phyloP scores from a whole-genome alignment of 1,140 invertebrate species.

The Solen grandis region DNA sequence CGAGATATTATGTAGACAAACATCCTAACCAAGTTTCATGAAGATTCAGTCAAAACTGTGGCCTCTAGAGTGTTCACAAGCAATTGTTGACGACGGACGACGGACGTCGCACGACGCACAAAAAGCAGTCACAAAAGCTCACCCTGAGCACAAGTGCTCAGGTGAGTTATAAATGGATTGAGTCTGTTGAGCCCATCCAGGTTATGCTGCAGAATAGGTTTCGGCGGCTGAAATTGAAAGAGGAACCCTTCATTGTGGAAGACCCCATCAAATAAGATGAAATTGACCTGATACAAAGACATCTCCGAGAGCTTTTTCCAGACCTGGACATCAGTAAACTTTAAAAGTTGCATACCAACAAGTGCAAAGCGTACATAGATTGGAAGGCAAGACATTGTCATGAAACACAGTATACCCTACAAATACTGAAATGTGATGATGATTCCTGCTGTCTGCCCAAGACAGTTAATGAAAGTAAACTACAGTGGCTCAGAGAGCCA shows the following conservation, averaged over 20 bases:
- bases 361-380: background rate
- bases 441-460: background rate
- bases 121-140: too few species aligned
- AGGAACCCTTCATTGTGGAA: constrained; percentile 3
- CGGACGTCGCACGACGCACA: too few species aligned
- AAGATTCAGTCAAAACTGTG: too few species aligned
- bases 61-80: too few species aligned
- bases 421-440: constrained; percentile 33
- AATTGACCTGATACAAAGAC: constrained; percentile 5
- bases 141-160: too few species aligned
- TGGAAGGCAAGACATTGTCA: constrained; percentile 40
- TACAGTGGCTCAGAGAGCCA: constrained; percentile 24
- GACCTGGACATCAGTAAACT: constrained; percentile 22
- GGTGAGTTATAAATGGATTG: constrained; percentile 1
- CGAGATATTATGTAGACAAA: too few species aligned
- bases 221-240: constrained; percentile 15
- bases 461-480: background rate
- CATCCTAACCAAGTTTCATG: too few species aligned
- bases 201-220: constrained; percentile 1
- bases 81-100: too few species aligned
- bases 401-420: constrained; percentile 26
- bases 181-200: background rate
- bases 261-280: constrained; percentile 25
- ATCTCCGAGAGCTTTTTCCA: constrained; percentile 29
- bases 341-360: constrained; percentile 15